Base-by-base conservation (phyloP, 2,888 invertebrate genomes). In the Xylota segnis region DNA sequence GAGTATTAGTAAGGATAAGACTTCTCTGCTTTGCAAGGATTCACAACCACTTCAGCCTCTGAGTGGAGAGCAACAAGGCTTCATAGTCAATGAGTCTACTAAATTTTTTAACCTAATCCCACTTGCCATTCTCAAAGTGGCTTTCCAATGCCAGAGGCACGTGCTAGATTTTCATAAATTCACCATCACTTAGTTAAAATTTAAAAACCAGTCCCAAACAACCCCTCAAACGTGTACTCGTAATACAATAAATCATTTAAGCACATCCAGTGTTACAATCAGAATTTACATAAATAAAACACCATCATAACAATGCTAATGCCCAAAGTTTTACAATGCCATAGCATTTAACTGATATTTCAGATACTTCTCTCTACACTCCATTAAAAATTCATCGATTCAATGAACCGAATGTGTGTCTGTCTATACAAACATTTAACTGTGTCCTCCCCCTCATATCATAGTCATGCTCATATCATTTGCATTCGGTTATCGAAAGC, bases 361-460 rank as follows among this genome's bases (percentile, higher is more conserved):
- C 40, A 71, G 65, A 77, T 72, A 45, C 61, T 40, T 54, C 27
- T 71, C 47, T 71, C 40, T 23, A 78, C 83, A 78, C 83, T 83
- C 83, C 72, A 78, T 83, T 83, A 83, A 78, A 72, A 74, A 78
- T 78, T 83, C 74, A 78, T 68, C 78, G 61, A 78, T 78, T 74
- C 83, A 74, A 68, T 83, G 83, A 78, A 68, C 78, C 74, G 83
- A 74, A 83, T 71, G 59, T 70, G 59, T 83, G 47, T 77, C 54
- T 83, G 54, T 77, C 32, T 77, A 68, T 23, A 66, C 37, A 78
- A 78, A 72, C 59, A 72, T 83, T 72, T 29, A 40, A 12, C n/a
- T 23, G 27, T 29, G 3, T 23, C 3, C 23, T 3, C 23, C 23
- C 23, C 23, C 23, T 23, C 23, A 7, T 10, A 37, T 9, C 37